phyloP scores from a whole-genome alignment of 1,140 invertebrate genomes.

The Cotesia glomerata region DNA sequence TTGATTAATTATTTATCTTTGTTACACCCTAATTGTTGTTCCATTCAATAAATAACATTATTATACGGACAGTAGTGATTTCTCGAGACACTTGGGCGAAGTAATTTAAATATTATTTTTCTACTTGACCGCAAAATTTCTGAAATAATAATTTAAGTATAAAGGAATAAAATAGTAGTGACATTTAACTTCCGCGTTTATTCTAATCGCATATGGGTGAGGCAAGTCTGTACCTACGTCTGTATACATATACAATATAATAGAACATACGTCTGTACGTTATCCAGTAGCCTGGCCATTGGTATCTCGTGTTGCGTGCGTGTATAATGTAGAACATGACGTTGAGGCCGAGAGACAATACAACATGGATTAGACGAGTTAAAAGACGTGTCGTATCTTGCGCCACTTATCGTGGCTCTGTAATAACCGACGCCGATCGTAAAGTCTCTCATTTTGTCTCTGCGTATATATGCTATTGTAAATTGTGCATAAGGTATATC shows the following conservation, averaged over 20 bases:
- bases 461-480: no score
- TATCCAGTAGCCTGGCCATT: slow-evolving; percentile 12
- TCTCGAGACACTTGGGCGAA: background rate
- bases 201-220: background rate
- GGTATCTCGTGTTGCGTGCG: background rate
- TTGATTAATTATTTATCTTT: no score
- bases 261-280: background rate
- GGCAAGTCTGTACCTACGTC: slow-evolving; percentile 3
- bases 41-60: no score
- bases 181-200: slow-evolving; percentile 9
- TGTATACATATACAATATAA: no score
- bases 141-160: background rate
- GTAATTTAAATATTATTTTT: background rate
- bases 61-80: no score
- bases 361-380: slow-evolving; percentile 7
- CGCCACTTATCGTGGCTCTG: slow-evolving; percentile 28
- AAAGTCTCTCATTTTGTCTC: slow-evolving; percentile 32
- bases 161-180: slow-evolving; percentile 9
- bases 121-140: background rate
- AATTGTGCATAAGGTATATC: background rate
- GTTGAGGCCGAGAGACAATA: slow-evolving; percentile 17
- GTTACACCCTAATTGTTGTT: no score
- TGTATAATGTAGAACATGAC: slow-evolving; percentile 7
- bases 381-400: slow-evolving; percentile 20
- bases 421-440: slow-evolving; percentile 32